phyloP scores from a whole-genome alignment of 2,797 vertebrate species.

The Gypaetus barbatus region DNA sequence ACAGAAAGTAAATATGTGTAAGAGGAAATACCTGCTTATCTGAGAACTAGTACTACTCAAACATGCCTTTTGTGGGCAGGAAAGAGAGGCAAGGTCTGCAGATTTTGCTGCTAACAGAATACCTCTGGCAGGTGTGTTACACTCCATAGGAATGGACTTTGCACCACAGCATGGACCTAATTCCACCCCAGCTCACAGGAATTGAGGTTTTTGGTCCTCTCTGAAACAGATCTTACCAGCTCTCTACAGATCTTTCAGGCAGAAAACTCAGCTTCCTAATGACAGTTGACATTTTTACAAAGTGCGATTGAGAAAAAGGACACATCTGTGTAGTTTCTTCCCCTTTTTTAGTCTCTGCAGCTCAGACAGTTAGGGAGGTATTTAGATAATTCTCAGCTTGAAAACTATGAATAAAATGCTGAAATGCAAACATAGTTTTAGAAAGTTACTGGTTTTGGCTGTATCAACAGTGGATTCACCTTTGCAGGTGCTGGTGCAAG shows the following conservation, averaged over 20 bases:
- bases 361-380: neutral
- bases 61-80: neutral
- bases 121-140: neutral
- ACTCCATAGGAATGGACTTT: neutral
- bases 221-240: neutral
- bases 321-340: neutral
- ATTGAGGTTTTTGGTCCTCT: neutral
- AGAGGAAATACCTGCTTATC: constrained; percentile 22
- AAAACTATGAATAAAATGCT: neutral
- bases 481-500: neutral
- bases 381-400: neutral
- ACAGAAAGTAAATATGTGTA: neutral
- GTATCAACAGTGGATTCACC: neutral
- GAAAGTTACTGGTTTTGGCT: neutral
- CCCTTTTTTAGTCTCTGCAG: neutral
- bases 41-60: neutral
- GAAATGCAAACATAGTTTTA: neutral
- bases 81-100: neutral
- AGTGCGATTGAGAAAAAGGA: neutral
- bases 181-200: neutral
- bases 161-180: neutral
- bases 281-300: neutral
- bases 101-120: neutral
- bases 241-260: neutral
- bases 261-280: neutral